Conservation (phyloP, 2,888 invertebrate species). For the Habrosyne pyritoides region DNA sequence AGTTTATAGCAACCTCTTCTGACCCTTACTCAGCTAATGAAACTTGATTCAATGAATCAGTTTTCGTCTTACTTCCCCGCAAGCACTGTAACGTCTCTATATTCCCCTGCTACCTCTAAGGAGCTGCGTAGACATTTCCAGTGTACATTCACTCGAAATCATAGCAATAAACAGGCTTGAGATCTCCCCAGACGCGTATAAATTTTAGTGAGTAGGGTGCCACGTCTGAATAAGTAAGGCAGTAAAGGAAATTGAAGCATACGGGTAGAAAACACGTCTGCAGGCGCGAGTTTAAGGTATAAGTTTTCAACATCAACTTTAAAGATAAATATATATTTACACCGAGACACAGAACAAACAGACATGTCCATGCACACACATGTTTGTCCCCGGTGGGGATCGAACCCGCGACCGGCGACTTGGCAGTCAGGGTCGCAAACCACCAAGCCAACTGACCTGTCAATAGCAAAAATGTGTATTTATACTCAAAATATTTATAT, state of each 20-base stretch:
- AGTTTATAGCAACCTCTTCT: background rate
- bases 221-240: slow-evolving; percentile 24
- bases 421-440: too few relatives aligned
- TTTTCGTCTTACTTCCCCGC: background rate
- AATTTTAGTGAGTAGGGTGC: slow-evolving; percentile 16
- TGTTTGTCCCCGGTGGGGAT: too few relatives aligned
- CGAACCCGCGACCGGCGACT: too few relatives aligned
- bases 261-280: background rate
- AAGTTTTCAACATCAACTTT: background rate
- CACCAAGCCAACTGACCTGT: too few relatives aligned
- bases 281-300: background rate
- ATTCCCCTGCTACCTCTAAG: background rate
- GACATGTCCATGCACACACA: too few relatives aligned
- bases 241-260: background rate
- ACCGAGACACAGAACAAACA: too few relatives aligned
- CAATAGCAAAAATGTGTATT: too few relatives aligned
- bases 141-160: background rate
- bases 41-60: background rate
- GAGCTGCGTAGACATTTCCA: background rate
- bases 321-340: too few relatives aligned
- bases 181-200: background rate
- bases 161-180: background rate
- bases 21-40: background rate
- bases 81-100: background rate
- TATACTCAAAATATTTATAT: too few relatives aligned